A percentile compares a stretch with the other conserved stretches of the same genome.
Evolutionary conservation across 1,140 invertebrate species (phyloP).

Genomic region (Ctenoplectra terminalis): DNA sequence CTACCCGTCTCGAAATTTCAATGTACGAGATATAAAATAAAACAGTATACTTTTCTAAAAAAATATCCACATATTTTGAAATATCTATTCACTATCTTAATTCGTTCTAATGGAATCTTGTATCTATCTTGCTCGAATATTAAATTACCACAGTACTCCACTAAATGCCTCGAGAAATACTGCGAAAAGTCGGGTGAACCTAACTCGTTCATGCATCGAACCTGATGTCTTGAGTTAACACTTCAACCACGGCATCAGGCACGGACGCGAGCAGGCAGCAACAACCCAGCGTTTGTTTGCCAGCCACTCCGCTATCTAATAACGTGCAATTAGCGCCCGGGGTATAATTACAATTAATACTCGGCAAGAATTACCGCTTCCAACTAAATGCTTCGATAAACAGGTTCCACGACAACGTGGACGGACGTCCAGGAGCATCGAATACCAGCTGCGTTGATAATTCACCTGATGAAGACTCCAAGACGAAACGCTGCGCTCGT

Average conservation of each 20-base stretch:
- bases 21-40: no score
- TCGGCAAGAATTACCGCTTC: conserved; percentile 66
- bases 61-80: no score
- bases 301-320: conserved; percentile 68
- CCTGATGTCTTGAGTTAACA: conserved; percentile 39
- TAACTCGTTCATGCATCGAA: not conserved
- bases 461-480: conserved; percentile 38
- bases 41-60: no score
- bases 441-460: conserved; percentile 48
- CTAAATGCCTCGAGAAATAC: not conserved
- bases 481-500: conserved; percentile 52
- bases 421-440: conserved; percentile 19
- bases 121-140: not conserved
- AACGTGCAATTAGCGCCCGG: conserved; percentile 70
- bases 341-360: conserved; percentile 75
- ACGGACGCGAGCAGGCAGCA: not conserved
- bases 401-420: conserved; percentile 49
- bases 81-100: not conserved
- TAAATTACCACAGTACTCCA: not conserved
- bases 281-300: conserved; percentile 64
- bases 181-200: not conserved
- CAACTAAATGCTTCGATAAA: conserved; percentile 70
- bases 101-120: conserved; percentile 1
- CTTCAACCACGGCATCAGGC: not conserved
- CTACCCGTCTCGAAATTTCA: no score